These are phyloP conservation scores for Tetrapedia diversipes DNA, from an alignment of 2,888 invertebrate species.

Conservation along the genomic window DNA sequence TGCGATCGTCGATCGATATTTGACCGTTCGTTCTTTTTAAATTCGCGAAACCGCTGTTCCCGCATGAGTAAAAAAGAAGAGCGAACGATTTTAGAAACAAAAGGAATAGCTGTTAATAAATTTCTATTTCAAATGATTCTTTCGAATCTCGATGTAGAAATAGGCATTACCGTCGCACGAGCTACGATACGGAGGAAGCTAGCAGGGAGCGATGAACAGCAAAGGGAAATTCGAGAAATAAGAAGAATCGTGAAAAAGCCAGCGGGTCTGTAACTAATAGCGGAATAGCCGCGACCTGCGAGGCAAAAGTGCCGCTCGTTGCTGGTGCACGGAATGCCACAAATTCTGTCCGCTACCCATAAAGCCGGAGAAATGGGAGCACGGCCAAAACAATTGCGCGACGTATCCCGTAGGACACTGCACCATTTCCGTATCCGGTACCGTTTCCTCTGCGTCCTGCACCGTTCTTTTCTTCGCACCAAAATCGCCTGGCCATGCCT, in stretches of 20 bases:
- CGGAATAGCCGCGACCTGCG: conserved; percentile 50
- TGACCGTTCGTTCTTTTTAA: not conserved
- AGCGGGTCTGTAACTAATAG: conserved; percentile 71
- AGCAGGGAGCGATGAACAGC: conserved; percentile 23
- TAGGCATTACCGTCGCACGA: conserved; percentile 7
- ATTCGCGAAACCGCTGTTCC: not conserved
- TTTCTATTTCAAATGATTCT: not conserved
- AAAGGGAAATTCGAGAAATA: conserved; percentile 63
- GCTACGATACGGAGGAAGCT: conserved; percentile 38
- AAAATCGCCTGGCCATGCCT: not conserved
- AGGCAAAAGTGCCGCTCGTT: conserved; percentile 66
- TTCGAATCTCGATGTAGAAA: not conserved
- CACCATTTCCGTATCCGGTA: conserved; percentile 68
- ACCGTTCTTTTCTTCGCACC: not conserved
- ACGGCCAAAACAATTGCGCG: conserved; percentile 71
- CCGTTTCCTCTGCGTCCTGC: conserved; percentile 7
- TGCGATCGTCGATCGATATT: not conserved
- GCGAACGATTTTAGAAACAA: not conserved
- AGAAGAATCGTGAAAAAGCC: conserved; percentile 60
- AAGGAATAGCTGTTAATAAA: not conserved
- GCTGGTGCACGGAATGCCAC: conserved; percentile 64
- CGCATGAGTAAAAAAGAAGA: not conserved
- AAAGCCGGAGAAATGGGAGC: conserved; percentile 71
- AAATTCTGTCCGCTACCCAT: conserved; percentile 70
- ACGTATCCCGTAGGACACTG: conserved; percentile 68